Conservation (phyloP, 2,888 invertebrate genomes). For the Cephus sareptanus region DNA sequence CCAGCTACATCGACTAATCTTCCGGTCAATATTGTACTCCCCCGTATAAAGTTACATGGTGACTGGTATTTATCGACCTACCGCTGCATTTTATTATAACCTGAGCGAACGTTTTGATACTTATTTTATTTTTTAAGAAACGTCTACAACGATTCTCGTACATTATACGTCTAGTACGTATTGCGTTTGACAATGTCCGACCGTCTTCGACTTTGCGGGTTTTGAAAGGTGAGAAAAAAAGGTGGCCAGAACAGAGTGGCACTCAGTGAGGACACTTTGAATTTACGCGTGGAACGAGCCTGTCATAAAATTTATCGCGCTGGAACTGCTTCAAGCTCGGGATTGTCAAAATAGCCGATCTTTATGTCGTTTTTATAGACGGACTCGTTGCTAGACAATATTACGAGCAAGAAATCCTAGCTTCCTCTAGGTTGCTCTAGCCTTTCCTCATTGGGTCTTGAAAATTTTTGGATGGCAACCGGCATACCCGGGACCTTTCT, state of each 20-base stretch:
- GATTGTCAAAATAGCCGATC: constrained; percentile 65
- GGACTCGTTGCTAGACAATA: constrained; percentile 42
- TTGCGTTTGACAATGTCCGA: neutral
- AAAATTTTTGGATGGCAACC: constrained; percentile 24
- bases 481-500: constrained; percentile 3
- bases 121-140: neutral
- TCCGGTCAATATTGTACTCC: constrained; percentile 29
- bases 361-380: constrained; percentile 60
- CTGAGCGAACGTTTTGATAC: neutral
- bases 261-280: constrained; percentile 19
- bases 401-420: constrained; percentile 54
- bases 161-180: neutral
- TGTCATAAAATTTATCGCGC: constrained; percentile 61
- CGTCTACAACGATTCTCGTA: neutral
- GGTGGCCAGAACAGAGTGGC: neutral
- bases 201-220: neutral
- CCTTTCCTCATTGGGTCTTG: constrained; percentile 20
- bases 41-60: constrained; percentile 13
- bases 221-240: neutral
- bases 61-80: constrained; percentile 23
- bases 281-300: constrained; percentile 36
- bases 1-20: constrained; percentile 23
- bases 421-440: constrained; percentile 40
- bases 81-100: constrained; percentile 1
- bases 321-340: constrained; percentile 27